Conservation (phyloP, 64 coral and sea anemone genomes). For the Porites australiensis region DNA sequence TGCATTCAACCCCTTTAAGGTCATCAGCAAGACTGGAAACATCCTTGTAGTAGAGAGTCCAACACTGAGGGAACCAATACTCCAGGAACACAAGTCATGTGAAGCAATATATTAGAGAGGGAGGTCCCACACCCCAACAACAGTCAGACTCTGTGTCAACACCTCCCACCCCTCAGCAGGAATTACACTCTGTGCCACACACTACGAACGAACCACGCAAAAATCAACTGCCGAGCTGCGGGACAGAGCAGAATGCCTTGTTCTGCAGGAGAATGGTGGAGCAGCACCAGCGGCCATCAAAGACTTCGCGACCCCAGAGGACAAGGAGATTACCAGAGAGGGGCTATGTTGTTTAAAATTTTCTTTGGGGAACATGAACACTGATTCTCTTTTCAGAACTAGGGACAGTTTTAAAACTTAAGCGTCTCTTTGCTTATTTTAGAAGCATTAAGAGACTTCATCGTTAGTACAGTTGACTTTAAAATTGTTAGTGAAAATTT, state of each 20-base stretch:
- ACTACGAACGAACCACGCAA: no score
- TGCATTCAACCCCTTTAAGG: not conserved
- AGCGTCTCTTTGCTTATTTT: not conserved
- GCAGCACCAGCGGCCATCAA: not conserved
- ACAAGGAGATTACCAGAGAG: not conserved
- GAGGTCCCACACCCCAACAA: not conserved
- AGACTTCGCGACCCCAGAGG: not conserved
- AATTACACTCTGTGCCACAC: no score
- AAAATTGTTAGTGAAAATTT: not conserved
- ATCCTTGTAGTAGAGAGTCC: no score
- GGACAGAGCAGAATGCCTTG: no score
- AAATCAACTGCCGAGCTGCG: no score
- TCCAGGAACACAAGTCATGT: not conserved
- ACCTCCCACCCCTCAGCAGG: not conserved
- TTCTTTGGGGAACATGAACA: not conserved
- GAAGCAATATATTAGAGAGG: not conserved
- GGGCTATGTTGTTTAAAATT: not conserved
- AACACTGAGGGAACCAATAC: no score
- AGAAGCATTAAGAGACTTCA: not conserved
- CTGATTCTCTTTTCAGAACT: not conserved
- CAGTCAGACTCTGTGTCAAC: no score
- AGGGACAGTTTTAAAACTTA: not conserved
- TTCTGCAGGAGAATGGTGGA: not conserved
- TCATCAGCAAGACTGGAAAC: no score
- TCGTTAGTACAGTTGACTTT: not conserved